Conservation (phyloP, 2,797 vertebrate species). For the Eremophila alpestris region DNA sequence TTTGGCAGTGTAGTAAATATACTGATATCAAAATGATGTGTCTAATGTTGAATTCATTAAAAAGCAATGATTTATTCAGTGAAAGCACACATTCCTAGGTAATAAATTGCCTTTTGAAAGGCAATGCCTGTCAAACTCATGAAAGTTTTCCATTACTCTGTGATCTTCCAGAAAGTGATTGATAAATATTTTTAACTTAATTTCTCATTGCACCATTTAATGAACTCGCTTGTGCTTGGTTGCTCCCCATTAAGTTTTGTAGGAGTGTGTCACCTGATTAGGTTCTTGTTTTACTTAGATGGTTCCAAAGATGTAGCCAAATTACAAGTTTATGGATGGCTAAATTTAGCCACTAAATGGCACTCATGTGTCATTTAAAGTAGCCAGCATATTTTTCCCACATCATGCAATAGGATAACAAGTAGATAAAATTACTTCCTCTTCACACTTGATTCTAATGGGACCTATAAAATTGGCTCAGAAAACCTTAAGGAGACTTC, state of each 20-base stretch:
- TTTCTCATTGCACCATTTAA: background rate
- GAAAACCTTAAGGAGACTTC: background rate
- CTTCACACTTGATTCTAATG: background rate
- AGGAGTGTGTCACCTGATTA: background rate
- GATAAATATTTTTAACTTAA: slow-evolving; percentile 15
- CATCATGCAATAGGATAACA: background rate
- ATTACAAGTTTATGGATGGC: background rate
- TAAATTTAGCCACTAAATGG: background rate
- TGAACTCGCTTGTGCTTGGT: background rate
- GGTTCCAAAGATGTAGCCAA: background rate
- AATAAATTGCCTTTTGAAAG: slow-evolving; percentile 14
- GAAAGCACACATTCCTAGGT: background rate
- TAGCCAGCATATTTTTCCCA: background rate
- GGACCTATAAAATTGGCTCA: background rate
- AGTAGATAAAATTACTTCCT: background rate
- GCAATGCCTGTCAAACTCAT: background rate
- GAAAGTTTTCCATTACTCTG: background rate
- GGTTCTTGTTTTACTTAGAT: background rate
- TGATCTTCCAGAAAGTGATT: background rate
- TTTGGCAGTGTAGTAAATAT: background rate
- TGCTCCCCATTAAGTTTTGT: background rate
- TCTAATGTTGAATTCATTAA: background rate
- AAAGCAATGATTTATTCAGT: background rate
- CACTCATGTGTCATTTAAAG: background rate
- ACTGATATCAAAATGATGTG: background rate